Evolutionary conservation across 2,113 vertebrate genomes (phyloP), one percentile per base, ranked within the genome.

Genomic region (Anas platyrhynchos): DNA sequence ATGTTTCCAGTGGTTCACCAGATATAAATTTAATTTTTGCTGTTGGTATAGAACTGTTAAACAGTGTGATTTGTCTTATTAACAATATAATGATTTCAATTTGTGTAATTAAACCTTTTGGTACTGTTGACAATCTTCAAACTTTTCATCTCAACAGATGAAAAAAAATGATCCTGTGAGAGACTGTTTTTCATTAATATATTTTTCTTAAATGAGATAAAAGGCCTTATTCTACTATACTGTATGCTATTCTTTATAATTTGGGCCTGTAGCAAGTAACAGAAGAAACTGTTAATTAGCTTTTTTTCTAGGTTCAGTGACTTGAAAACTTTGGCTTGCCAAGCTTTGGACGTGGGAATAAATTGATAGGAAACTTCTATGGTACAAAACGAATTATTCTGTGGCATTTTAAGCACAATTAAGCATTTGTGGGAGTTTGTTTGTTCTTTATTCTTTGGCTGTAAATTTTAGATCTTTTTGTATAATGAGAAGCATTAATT

Each of bases 371-470:
- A 96, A 87, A 50, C 44, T 86, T 93, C 6, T 3, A 62, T 94
- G 55, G 36, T 83, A 97, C 92, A 95, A 96, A 97, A 91, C 21
- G 15, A 95, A 95, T 93, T 93, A 89, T 86, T 95, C 84, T 75
- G 27, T 95, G 73, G 76, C 93, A 73, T 96, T 93, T 97, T 96
- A 94, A 97, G 84, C 79, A 88, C 76, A 88, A 95, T 97, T 97
- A 96, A 97, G 94, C 94, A 93, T 93, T 93, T 91, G 88, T 94
- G 44, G 92, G 76, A 88, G 89, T 96, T 93, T 96, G 43, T 89
- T 96, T 82, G 93, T 96, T 95, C 83, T 96, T 48, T 95, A 25
- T 94, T 95, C 87, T 89, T 74, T 93, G 76, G 88, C 72, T 96
- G 73, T 94, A 97, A 95, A 91, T 95, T 97, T 96, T 91, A 95